phyloP scores from a whole-genome alignment of 2,113 vertebrate species.

The Hystrix brachyura region DNA sequence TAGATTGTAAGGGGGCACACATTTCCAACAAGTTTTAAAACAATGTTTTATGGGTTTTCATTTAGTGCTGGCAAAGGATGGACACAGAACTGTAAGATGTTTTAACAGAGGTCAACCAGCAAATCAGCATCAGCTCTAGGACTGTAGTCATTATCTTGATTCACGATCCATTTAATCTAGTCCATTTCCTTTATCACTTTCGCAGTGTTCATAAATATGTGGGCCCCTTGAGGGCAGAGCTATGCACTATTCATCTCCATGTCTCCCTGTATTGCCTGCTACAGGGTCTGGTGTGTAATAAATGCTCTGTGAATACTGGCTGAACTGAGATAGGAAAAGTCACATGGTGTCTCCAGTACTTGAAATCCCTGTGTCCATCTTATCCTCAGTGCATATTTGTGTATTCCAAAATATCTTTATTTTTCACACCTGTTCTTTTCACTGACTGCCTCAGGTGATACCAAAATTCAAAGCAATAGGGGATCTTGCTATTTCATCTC shows the following conservation, averaged over 20 bases:
- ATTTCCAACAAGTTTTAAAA: slow-evolving; percentile 57
- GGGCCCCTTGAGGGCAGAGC: slow-evolving; percentile 3
- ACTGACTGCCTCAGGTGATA: background rate
- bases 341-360: background rate
- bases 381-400: background rate
- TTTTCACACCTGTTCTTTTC: background rate
- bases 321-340: background rate
- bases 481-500: slow-evolving; percentile 14
- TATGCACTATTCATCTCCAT: background rate
- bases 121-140: background rate
- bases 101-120: slow-evolving; percentile 34
- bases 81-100: slow-evolving; percentile 14
- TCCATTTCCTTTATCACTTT: slow-evolving; percentile 63
- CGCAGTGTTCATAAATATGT: background rate
- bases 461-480: background rate
- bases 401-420: slow-evolving; percentile 5
- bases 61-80: slow-evolving; percentile 34
- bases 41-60: slow-evolving; percentile 41
- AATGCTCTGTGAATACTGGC: background rate
- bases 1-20: background rate
- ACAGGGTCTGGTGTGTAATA: background rate
- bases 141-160: slow-evolving; percentile 49
- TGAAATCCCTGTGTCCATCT: background rate
- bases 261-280: background rate
- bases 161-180: slow-evolving; percentile 57